Base-by-base conservation (phyloP, 2,797 vertebrate genomes). In the Clarias pachynema region DNA sequence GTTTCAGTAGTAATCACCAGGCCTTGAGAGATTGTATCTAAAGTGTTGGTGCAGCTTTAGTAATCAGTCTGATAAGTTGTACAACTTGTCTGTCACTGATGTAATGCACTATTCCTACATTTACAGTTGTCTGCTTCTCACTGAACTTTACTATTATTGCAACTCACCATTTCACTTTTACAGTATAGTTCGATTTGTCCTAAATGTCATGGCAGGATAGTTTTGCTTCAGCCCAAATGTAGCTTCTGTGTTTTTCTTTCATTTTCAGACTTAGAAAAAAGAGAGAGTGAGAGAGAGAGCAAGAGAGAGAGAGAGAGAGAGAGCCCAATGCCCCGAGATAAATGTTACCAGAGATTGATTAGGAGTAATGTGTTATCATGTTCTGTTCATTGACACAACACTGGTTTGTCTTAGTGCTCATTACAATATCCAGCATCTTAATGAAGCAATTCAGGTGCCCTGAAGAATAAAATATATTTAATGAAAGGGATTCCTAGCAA, bases 311-410 rank as follows among this genome's bases (percentile, higher is more conserved):
- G 73, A 83, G 82, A 81, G 59, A 80, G 31, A 83, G 82, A 82
- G 6, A 3, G 53, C 63, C 74, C 82, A 86, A 57, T 84, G 81
- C 63, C 68, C 4, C 57, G 22, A 85, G 40, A 78, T 26, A 89
- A 86, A 85, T 57, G 40, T 60, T 37, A 72, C 80, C 57, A 57
- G 62, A 68, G 22, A 90, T 84, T 89, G 84, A 91, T 89, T 89
- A 26, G 60, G 84, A 53, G 83, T 78, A 90, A 87, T 91, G 77
- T 89, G 77, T 85, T 91, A 90, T 91, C 69, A 89, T 83, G 68
- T 78, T 86, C 44, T 87, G 22, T 81, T 89, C 84, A 86, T 4
- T 78, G 59, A 85, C 81, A 56, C 65, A 68, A 75, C 37, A 26
- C 18, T 37, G 53, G 0, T 60, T 37, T 34, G 57, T 56, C 84